Evolutionary conservation across 2,888 invertebrate species (phyloP), one percentile per base, ranked within the genome.

Genomic region (Acronicta leporina): DNA sequence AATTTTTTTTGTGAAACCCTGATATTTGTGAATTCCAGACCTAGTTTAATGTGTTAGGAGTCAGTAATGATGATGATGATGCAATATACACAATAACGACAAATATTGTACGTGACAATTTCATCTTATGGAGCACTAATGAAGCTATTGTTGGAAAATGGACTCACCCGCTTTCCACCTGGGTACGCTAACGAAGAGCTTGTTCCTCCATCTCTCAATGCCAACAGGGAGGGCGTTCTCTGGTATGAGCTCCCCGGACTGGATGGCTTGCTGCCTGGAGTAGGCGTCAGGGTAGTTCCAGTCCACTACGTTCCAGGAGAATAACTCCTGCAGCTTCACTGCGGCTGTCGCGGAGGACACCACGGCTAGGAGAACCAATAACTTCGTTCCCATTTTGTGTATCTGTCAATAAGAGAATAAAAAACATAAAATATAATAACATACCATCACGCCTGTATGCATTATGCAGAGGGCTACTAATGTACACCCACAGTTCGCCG

Each of bases 141-240:
- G 20, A 20, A 20, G 3, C 6, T 27, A 27, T 27, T 27, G 16
- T 42, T 13, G 14, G 35, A 57, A 40, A 41, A 42, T 44, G 15
- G 8, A 67, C 95, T 94, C 84, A 97, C 97, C 97, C 87, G 95
- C 91, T 70, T 95, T 95, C 98, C 97, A 98, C 79, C 98, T 95
- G 0, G 98, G 98, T 2, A 98, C 96, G 10, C 96, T 96, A 25
- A 98, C 96, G 85, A 98, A 98, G n/a, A 98, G 93, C 75, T 97
- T 97, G 83, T 97, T 96, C 66, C 95, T 95, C 96, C 96, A 97
- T 62, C 97, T 93, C 86, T 98, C 98, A 30, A 98, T 96, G 16
- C 98, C 98, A 1, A 97, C 97, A 0, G 98, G 97, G 1, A 97
- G 91, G 52, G 96, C 97, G 83, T 98, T 98, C 82, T 97, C 96